Evolutionary conservation across 2,888 invertebrate species (phyloP).

Genomic region (Pogonocherus hispidulus): DNA sequence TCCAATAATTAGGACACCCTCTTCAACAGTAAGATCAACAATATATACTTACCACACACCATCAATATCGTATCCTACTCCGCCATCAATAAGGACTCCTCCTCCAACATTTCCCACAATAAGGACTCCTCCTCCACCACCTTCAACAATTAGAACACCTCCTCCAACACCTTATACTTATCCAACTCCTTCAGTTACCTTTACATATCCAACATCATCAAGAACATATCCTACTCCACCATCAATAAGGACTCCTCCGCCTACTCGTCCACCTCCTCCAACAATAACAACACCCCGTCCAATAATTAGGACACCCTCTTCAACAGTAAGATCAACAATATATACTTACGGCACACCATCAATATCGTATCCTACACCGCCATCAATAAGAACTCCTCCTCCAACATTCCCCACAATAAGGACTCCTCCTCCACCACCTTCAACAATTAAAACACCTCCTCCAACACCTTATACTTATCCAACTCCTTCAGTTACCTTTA

Average conservation of each 20-base stretch:
- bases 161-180: slow-evolving; percentile 14
- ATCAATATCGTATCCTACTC: too few species aligned
- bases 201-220: neutral
- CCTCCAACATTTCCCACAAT: neutral
- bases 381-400: neutral
- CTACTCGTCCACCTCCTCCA: too few species aligned
- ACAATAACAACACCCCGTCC: too few species aligned
- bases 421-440: neutral
- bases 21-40: too few species aligned
- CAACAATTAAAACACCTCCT: slow-evolving; percentile 7
- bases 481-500: neutral
- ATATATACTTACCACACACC: too few species aligned
- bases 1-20: too few species aligned
- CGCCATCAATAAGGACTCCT: neutral
- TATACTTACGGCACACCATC: too few species aligned
- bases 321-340: too few species aligned
- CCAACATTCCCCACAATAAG: neutral
- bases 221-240: slow-evolving; percentile 6
- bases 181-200: neutral
- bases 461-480: slow-evolving; percentile 14
- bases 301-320: too few species aligned
- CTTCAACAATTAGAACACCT: slow-evolving; percentile 1
- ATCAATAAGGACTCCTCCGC: slow-evolving; percentile 3
- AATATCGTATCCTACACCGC: too few species aligned
- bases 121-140: neutral